These are phyloP conservation scores for Calyptommatus sinebrachiatus DNA, from an alignment of 2,113 vertebrate genomes.

Conservation along the genomic window DNA sequence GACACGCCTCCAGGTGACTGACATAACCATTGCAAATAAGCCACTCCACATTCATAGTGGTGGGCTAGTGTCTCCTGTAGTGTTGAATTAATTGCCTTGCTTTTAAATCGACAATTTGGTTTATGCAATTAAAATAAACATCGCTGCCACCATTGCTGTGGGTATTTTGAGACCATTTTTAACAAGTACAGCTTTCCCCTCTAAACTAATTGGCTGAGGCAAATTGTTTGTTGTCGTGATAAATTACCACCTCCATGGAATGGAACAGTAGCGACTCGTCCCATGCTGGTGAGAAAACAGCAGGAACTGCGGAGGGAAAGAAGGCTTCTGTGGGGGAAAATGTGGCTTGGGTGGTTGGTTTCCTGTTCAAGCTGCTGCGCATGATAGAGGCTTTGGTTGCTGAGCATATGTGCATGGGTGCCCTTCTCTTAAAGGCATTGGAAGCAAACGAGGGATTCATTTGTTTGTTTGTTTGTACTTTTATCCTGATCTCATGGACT, in stretches of 20 bases:
- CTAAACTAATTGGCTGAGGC: slow-evolving; percentile 7
- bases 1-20: background rate
- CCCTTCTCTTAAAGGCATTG: background rate
- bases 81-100: background rate
- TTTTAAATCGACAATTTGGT: background rate
- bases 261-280: background rate
- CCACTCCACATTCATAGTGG: background rate
- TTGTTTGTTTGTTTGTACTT: no score
- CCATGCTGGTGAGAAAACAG: slow-evolving; percentile 22
- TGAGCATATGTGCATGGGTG: background rate
- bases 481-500: no score
- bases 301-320: background rate
- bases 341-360: background rate
- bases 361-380: background rate
- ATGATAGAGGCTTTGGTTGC: background rate
- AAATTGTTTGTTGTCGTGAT: slow-evolving; percentile 22
- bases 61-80: background rate
- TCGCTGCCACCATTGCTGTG: background rate
- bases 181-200: background rate
- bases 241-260: slow-evolving; percentile 15
- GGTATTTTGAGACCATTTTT: slow-evolving; percentile 1
- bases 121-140: background rate
- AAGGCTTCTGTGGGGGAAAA: background rate
- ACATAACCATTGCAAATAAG: background rate
- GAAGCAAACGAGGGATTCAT: background rate